Evolutionary conservation across 2,113 vertebrate species (phyloP), one percentile per base, ranked within the genome.

Genomic region (Nycticryphes semicollaris): DNA sequence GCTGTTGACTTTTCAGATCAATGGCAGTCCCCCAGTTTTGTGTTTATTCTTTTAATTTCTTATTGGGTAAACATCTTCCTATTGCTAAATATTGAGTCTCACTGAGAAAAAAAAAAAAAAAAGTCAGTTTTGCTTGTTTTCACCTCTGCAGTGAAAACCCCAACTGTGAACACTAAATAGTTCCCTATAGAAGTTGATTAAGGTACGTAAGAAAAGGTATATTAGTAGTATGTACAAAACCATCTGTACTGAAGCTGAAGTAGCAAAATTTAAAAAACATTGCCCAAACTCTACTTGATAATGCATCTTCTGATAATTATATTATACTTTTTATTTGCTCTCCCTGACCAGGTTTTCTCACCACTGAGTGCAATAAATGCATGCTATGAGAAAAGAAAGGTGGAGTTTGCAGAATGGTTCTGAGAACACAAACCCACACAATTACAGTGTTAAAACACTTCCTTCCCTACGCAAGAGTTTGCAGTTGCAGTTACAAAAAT

Each of bases 41-140:
- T 86, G 35, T 87, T 97, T 93, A 67, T 83, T 80, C 48, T 69
- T 18, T 79, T 92, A 39, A 50, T 92, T 79, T 91, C 62, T 92
- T 73, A n/a, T 25, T 73, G 66, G 59, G 18, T 31, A 93, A 80
- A 83, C 6, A 1, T 73, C 84, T 85, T 95, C 15, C 9, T 51
- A 14, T 69, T 82, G 45, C 28, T 90, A 68, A 95, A 39, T 78
- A 39, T 6, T 63, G 51, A 57, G 37, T 77, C 24, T 86, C 33
- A n/a, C 28, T 41, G 25, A 48, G 30, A 35, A 72, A 72, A 91
- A 69, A 76, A 73, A 67, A 4, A 28, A 16, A 4, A 41, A n/a
- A n/a, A 10, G 35, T 63, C 62, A 43, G 12, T 72, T 91, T 94
- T 79, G 70, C 77, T 93, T 87, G 35, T 54, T 97, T 86, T 57